A percentile compares a stretch with the other conserved stretches of the same genome.
phyloP scores from a whole-genome alignment of 2,797 vertebrate species.

The Gambusia yucatana region DNA sequence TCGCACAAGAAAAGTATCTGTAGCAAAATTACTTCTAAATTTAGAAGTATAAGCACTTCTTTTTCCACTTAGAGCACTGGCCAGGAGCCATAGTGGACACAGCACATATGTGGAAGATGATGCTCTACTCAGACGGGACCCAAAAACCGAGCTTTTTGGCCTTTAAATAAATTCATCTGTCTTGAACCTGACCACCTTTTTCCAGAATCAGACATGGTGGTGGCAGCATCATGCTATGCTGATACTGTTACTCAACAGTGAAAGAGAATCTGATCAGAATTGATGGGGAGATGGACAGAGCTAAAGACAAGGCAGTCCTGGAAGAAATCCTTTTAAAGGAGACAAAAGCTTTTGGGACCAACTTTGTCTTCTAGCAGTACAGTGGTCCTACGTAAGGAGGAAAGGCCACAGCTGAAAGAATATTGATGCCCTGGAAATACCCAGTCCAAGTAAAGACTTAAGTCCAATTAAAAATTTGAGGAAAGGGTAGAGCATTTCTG shows the following conservation, averaged over 20 bases:
- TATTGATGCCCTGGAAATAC: neutral
- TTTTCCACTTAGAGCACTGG: too few relatives aligned
- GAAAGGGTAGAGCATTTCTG: neutral
- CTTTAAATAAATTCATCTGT: neutral
- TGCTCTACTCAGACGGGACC: neutral
- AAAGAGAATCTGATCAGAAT: neutral
- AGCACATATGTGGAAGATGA: neutral
- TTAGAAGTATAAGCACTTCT: too few relatives aligned
- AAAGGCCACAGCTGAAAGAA: neutral
- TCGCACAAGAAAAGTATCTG: too few relatives aligned
- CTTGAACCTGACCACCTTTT: neutral
- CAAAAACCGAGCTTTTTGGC: neutral
- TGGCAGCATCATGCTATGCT: neutral
- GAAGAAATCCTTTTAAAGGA: neutral
- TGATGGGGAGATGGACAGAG: neutral
- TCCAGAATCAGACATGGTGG: neutral
- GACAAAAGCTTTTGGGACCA: neutral
- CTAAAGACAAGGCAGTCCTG: neutral
- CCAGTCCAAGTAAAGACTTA: neutral
- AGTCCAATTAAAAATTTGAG: neutral
- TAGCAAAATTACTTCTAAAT: too few relatives aligned
- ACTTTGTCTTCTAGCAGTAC: neutral
- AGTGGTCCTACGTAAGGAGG: neutral
- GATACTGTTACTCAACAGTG: neutral
- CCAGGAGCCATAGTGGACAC: neutral